phyloP scores from a whole-genome alignment of 2,797 vertebrate species.

The Tangara arthus region DNA sequence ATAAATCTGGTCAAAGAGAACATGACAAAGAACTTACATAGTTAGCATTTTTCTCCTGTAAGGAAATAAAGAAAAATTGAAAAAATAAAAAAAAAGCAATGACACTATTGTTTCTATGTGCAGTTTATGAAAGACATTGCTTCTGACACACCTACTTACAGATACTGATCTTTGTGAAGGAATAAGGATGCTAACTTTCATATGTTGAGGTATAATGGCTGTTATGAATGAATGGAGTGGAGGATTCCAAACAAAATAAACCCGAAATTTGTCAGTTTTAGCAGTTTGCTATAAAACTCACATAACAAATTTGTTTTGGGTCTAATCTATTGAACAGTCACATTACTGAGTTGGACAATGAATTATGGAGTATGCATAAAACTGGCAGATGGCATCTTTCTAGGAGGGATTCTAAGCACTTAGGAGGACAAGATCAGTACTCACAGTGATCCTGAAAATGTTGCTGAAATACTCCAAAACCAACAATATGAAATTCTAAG shows the following conservation, averaged over 20 bases:
- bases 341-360: neutral
- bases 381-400: constrained; percentile 18
- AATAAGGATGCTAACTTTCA: neutral
- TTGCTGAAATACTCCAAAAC: neutral
- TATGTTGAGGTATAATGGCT: neutral
- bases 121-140: neutral
- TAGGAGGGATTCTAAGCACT: neutral
- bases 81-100: neutral
- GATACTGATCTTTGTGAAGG: neutral
- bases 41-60: constrained; percentile 14
- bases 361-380: neutral
- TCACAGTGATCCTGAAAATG: neutral
- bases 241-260: neutral
- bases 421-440: neutral
- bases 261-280: neutral
- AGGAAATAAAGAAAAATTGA: neutral
- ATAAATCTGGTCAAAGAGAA: constrained; percentile 44
- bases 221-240: neutral
- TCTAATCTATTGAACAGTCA: neutral
- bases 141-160: neutral
- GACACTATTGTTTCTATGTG: neutral
- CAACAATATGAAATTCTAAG: neutral
- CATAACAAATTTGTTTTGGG: neutral
- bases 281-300: neutral
- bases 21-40: neutral